Evolutionary conservation across 2,797 vertebrate genomes (phyloP), one percentile per base, ranked within the genome.

Genomic region (Ptychobarbus kaznakovi): DNA sequence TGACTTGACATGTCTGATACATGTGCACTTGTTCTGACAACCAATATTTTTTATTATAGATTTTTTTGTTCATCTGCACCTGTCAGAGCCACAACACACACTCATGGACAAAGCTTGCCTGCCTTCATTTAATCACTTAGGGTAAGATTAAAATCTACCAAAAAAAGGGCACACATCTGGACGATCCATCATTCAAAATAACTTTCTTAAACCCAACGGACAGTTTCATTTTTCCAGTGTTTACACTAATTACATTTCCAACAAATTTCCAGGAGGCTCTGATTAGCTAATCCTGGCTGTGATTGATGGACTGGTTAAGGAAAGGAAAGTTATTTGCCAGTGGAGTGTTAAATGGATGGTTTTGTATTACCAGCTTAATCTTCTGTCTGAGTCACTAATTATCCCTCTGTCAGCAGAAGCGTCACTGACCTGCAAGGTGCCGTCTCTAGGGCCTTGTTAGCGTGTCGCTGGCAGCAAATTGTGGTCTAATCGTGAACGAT

Each of bases 321-420:
- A 82, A 77, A 80, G 77, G 73, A 85, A 83, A 85, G 44, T 72
- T 86, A 82, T 85, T 87, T 74, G 74, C 82, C 78, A 58, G 12
- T 83, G 63, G 74, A 83, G 86, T 72, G 73, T 69, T 82, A 81
- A 89, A 88, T 85, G 42, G 82, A 87, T 83, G 81, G 83, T 76
- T 90, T 83, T 86, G 87, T 87, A 86, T 90, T 75, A 86, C 91
- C 89, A 88, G 93, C 92, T 94, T 95, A 94, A 94, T 95, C 92
- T 93, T 91, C 88, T 91, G 89, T 90, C 93, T 93, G 92, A 91
- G 91, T 92, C 92, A 90, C 94, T 95, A 95, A 96, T 96, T 95
- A 95, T 93, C 93, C 93, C 91, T 80, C 94, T 93, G 93, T 95
- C 94, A 94, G 92, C 86, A 85, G 49, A 83, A 38, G 72, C 80